These are phyloP conservation scores for Manis pentadactyla DNA, from an alignment of 2,797 vertebrate genomes.

Conservation along the genomic window DNA sequence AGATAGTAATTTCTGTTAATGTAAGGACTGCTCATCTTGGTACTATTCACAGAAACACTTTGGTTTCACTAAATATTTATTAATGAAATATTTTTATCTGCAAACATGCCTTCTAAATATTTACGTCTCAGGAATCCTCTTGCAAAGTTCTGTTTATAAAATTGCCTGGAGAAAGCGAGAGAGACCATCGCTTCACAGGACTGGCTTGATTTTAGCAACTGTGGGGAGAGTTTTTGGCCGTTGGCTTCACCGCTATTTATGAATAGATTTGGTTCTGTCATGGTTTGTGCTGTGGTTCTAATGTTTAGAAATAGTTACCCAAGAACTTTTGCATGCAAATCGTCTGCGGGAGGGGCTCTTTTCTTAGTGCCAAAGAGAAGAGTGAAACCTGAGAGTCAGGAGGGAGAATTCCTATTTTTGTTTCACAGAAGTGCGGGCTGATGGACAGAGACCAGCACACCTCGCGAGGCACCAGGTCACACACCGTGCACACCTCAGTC, in stretches of 20 bases:
- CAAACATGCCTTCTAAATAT: slow-evolving; percentile 42
- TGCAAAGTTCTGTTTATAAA: not conserved
- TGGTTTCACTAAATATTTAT: slow-evolving; percentile 66
- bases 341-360: not conserved
- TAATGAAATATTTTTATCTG: slow-evolving; percentile 46
- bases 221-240: fast-evolving
- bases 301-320: not conserved
- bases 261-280: fast-evolving
- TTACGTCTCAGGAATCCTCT: not conserved
- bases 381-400: not conserved
- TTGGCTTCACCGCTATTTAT: no score
- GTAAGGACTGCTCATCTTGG: not conserved
- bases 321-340: not conserved
- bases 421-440: not conserved
- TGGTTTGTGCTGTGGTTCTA: not conserved
- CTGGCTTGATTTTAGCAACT: not conserved
- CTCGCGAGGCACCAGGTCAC: fast-evolving
- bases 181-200: not conserved
- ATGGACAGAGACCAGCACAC: fast-evolving
- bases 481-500: fast-evolving
- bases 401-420: fast-evolving
- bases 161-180: not conserved
- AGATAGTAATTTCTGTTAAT: not conserved
- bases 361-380: not conserved
- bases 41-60: slow-evolving; percentile 49